Base-by-base conservation (phyloP, 2,888 invertebrate species). In the Rhabditophanes sp. region DNA sequence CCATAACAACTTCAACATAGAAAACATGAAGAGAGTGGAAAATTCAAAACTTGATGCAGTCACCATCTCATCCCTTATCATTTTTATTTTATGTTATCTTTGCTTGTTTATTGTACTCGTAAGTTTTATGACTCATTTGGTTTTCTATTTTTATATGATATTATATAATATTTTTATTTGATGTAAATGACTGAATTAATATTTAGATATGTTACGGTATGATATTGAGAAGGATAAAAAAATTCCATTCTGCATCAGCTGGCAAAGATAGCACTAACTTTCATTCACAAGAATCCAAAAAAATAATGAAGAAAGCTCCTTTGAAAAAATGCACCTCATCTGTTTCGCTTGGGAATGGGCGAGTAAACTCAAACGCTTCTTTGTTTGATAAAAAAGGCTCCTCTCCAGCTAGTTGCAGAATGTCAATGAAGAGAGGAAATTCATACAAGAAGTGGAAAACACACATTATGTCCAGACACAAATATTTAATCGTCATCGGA, bases 401-500 rank as follows among this genome's bases (percentile, higher is more conserved):
- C n/a, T n/a, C n/a, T n/a, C n/a, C n/a, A n/a, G n/a, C n/a, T n/a
- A n/a, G n/a, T n/a, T n/a, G n/a, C n/a, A n/a, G n/a, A n/a, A n/a
- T 16, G 5, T 16, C 5, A 16, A n/a, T 14, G 21, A 47, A 44
- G 15, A 39, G 51, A 17, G 53, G 51, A 31, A 54, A 53, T 33
- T 53, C 53, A 17, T 53, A 51, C 31, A 33, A 50, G 25, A 51
- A 52, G 22, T 51, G 51, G 51, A 25, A 34, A 16, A 43, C 26
- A 18, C 51, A 51, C 22, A 35, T 51, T 39, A 50, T 63, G 53
- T 48, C 48, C 2, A 42, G 63, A 4, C 61, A 64, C 46, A 64
- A 63, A 42, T 64, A 64, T 37, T 44, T 63, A 27, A 53, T 63
- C 24, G 63, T 63, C 18, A 62, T 63, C 35, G 63, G 63, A 6